phyloP scores from a whole-genome alignment of 2,797 vertebrate species.

The Salarias fasciatus region DNA sequence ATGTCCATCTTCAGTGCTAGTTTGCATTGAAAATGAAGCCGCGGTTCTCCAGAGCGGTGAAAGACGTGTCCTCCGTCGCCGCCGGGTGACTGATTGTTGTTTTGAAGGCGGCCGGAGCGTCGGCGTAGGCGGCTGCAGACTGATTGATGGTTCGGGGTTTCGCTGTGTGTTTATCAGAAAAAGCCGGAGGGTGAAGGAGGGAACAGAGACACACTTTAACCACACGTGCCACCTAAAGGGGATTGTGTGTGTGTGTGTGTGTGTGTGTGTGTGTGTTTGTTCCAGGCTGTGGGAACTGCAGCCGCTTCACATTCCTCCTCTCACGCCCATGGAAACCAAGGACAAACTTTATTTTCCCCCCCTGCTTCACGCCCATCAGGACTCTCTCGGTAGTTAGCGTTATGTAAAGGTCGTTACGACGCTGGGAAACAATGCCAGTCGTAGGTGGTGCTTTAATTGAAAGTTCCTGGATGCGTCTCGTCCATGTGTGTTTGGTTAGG shows the following conservation, averaged over 20 bases:
- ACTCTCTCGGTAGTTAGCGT: slow-evolving; percentile 6
- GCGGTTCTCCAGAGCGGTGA: too few species aligned
- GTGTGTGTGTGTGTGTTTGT: slow-evolving; percentile 14
- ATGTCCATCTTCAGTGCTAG: too few species aligned
- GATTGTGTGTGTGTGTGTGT: not conserved
- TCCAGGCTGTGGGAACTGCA: slow-evolving; percentile 38
- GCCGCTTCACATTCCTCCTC: slow-evolving; percentile 46
- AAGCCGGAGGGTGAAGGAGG: slow-evolving; percentile 14
- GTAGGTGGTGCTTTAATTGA: not conserved
- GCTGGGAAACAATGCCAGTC: slow-evolving; percentile 1
- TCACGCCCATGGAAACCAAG: slow-evolving; percentile 52
- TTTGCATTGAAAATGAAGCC: too few species aligned
- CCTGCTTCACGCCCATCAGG: slow-evolving; percentile 10
- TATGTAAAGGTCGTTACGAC: not conserved
- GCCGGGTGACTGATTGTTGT: not conserved
- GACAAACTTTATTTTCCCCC: slow-evolving; percentile 49
- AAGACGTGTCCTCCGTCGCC: not conserved
- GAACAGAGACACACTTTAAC: slow-evolving; percentile 29
- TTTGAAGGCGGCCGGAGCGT: not conserved
- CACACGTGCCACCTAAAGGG: slow-evolving; percentile 31
- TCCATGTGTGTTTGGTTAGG: slow-evolving; percentile 46
- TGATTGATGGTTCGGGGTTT: slow-evolving; percentile 24
- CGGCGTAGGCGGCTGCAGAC: slow-evolving; percentile 26
- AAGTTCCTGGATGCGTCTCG: not conserved
- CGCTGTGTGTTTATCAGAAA: slow-evolving; percentile 36